Evolutionary conservation across 2,797 vertebrate species (phyloP), one percentile per base, ranked within the genome.

Genomic region (Hoplostethus mediterraneus): DNA sequence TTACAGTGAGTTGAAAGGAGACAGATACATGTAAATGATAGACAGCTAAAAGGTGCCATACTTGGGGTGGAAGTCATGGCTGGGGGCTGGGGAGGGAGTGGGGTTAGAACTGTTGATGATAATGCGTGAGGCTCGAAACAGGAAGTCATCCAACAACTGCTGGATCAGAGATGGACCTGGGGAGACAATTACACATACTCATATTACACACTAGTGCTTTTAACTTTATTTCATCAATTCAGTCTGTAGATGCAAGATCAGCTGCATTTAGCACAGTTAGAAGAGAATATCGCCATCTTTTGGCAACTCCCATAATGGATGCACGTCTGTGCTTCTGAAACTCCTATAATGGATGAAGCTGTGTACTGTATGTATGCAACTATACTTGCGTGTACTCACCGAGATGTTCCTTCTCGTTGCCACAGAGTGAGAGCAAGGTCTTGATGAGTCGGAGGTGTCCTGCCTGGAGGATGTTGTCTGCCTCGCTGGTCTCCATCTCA

Each of bases 31-130:
- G 28, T 2, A 25, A 56, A 0, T 38, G 16, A 48, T 6, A n/a
- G 44, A 42, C 0, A 31, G 13, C 11, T 55, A 25, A 71, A 40
- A 17, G 68, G 9, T 49, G 71, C 0, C 91, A 83, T 95, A 99
- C 98, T 99, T 99, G 81, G 98, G 98, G 87, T 99, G 97, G 89
- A 99, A 99, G 88, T 99, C 98, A 63, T 99, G 97, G 87, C 95
- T 98, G 75, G 96, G 95, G 47, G 97, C 95, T 42, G 95, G 94
- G 48, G 95, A 96, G 79, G 96, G 95, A 45, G 97, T 95, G 28
- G 97, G 95, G 84, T 96, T 98, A 87, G 97, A 97, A 88, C 96
- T 98, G 81, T 98, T 99, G 91, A 99, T 95, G 86, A 99, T 99
- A 81, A 99, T 99, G 84, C 97, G 96, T 9, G 98, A 99, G n/a